These are phyloP conservation scores for Sinhomidia bicolor DNA, from an alignment of 2,888 invertebrate genomes.

Conservation along the genomic window DNA sequence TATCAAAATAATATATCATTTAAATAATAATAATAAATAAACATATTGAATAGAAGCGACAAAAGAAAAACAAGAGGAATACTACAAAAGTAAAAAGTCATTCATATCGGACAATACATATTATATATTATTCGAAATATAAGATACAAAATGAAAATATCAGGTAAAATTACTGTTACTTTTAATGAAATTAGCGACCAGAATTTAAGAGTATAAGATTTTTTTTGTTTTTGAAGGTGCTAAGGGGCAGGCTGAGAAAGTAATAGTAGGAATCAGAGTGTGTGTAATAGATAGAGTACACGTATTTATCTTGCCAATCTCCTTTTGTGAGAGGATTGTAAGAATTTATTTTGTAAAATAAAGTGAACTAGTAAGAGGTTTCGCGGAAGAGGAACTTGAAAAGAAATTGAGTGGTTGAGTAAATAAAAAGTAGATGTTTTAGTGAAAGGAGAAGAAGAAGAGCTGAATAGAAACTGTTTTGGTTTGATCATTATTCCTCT, in stretches of 20 bases:
- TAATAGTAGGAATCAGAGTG: neutral
- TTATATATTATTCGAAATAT: conserved; percentile 30
- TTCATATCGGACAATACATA: conserved; percentile 68
- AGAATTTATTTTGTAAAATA: neutral
- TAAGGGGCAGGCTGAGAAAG: neutral
- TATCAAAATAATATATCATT: neutral
- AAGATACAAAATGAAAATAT: neutral
- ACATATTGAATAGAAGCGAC: neutral
- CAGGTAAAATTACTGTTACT: neutral
- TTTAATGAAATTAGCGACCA: neutral
- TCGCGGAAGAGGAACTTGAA: neutral
- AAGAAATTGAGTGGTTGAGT: conserved; percentile 29
- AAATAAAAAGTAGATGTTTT: conserved; percentile 14
- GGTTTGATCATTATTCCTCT: conserved; percentile 46
- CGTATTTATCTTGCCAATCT: conserved; percentile 7
- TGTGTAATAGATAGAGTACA: neutral
- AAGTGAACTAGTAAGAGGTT: neutral
- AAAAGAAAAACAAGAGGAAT: neutral
- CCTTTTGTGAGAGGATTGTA: neutral
- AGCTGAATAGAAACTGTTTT: neutral
- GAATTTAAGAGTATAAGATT: too few relatives aligned
- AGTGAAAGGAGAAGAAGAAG: neutral
- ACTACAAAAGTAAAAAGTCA: conserved; percentile 14
- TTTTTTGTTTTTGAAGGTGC: neutral
- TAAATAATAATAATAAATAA: neutral